Conservation (phyloP, 2,888 invertebrate genomes). For the Biston stratarius region DNA sequence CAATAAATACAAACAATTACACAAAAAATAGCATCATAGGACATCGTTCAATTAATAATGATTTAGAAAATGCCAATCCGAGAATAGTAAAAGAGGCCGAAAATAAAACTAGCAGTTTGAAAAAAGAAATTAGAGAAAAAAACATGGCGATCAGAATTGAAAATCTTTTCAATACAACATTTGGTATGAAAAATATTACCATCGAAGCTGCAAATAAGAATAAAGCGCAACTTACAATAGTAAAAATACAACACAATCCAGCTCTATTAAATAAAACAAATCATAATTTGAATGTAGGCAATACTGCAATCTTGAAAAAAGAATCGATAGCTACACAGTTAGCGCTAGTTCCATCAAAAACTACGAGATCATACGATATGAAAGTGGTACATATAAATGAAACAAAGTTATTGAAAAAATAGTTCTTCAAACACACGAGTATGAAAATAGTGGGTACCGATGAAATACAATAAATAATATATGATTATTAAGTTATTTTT, state of each 20-base stretch:
- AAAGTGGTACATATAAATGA: not conserved
- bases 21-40: not conserved
- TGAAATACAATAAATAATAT: not conserved
- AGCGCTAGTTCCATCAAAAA: not conserved
- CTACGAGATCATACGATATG: not conserved
- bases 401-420: not conserved
- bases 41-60: not conserved
- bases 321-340: not conserved
- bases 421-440: not conserved
- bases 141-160: not conserved
- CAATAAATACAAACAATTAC: not conserved
- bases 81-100: not conserved
- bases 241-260: not conserved
- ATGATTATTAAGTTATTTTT: not conserved
- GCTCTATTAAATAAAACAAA: not conserved
- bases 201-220: not conserved
- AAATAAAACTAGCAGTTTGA: not conserved
- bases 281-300: not conserved
- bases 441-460: not conserved
- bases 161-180: not conserved
- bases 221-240: not conserved
- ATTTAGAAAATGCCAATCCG: not conserved
- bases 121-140: not conserved
- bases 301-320: not conserved
- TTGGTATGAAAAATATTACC: not conserved